Base-by-base conservation (phyloP, 2,797 vertebrate genomes). In the Xerus rutilus region DNA sequence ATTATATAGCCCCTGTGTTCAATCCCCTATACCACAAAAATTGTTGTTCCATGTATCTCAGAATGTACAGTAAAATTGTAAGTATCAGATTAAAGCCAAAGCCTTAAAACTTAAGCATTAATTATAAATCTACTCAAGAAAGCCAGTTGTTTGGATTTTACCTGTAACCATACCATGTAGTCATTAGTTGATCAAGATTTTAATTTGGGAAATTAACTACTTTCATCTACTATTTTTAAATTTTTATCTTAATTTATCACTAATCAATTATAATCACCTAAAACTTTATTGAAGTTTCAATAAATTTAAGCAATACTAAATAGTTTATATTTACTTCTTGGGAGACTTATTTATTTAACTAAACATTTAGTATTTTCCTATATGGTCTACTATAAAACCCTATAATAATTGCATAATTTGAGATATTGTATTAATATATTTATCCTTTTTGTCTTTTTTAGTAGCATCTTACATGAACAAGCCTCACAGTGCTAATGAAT, bases 381-480 rank as follows among this genome's bases (percentile, higher is more conserved):
- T 13, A 52, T 84, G 12, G 10, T 78, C 6, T 81, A 57, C 3
- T 81, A 0, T 85, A 79, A 93, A 90, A 62, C 32, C 25, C 7
- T 94, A 7, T 5, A 47, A 7, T 93, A 81, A 57, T 54, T 91
- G 7, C 14, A 25, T 57, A 54, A 8, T 49, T 92, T 43, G 9
- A 64, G 23, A 45, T 15, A 45, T 83, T 89, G 76, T 76, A 49
- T 47, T 81, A 77, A 77, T 49, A 39, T 28, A 77, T 23, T 20
- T 76, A 30, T 74, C 79, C 81, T 20, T 70, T 52, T 45, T 14
- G 5, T 81, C n/a, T 93, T 49, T 82, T 82, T 93, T 86, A 14
- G 30, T 89, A 99, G 99, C 99, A 93, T 99, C 99, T 52, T 99
- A 98, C 81, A 98, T 99, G 98, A 99, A 98, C 94, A 98, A 98